phyloP scores from a whole-genome alignment of 2,888 invertebrate genomes.

The Hemaris fuciformis region DNA sequence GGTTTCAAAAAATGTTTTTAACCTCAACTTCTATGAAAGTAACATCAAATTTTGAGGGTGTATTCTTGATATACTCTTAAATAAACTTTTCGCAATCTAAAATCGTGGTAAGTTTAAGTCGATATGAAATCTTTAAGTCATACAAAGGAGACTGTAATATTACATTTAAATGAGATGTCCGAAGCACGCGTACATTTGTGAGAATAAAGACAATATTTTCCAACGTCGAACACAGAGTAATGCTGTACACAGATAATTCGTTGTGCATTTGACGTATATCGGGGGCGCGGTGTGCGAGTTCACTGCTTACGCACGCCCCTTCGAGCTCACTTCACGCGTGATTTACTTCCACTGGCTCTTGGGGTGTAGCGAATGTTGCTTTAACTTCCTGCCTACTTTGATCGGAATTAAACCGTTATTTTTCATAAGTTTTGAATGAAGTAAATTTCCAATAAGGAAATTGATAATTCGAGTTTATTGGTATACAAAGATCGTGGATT shows the following conservation, averaged over 20 bases:
- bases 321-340: slow-evolving; percentile 47
- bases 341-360: slow-evolving; percentile 31
- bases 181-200: background rate
- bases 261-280: slow-evolving; percentile 34
- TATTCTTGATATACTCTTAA: too few species aligned
- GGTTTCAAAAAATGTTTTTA: too few species aligned
- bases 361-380: background rate
- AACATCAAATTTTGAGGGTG: too few species aligned
- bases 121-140: too few species aligned
- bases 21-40: too few species aligned
- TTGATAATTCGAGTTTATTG: too few species aligned
- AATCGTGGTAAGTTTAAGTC: too few species aligned
- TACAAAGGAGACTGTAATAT: too few species aligned
- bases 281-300: slow-evolving; percentile 41
- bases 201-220: slow-evolving; percentile 9
- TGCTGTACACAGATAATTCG: background rate
- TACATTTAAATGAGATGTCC: background rate
- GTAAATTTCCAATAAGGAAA: background rate
- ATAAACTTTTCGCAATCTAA: too few species aligned
- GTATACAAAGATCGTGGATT: too few species aligned
- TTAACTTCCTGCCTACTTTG: background rate
- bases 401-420: background rate
- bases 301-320: slow-evolving; percentile 34
- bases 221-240: background rate
- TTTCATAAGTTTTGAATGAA: too few species aligned